phyloP scores from a whole-genome alignment of 2,888 invertebrate genomes.

The Heteromyza rotundicornis region DNA sequence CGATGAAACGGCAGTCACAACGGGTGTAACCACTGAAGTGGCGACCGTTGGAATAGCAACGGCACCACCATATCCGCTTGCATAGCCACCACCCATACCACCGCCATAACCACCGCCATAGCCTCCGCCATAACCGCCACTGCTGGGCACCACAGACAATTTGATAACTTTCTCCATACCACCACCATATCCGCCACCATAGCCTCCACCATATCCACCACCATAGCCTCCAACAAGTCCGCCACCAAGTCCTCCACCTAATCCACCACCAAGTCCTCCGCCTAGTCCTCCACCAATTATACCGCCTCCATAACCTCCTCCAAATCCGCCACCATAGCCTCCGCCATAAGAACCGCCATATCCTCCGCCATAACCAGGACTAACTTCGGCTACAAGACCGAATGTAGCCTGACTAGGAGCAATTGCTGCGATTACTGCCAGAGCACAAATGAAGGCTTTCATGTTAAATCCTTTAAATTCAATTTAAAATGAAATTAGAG shows the following conservation, averaged over 20 bases:
- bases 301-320: slow-evolving; percentile 25
- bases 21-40: slow-evolving; percentile 47
- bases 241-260: no score
- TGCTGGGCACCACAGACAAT: slow-evolving; percentile 36
- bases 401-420: slow-evolving; percentile 44
- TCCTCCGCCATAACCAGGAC: slow-evolving; percentile 35
- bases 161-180: slow-evolving; percentile 44
- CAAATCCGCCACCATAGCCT: slow-evolving; percentile 25
- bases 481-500: no score
- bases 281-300: slow-evolving; percentile 22
- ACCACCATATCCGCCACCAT: slow-evolving; percentile 31
- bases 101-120: slow-evolving; percentile 26
- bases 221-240: slow-evolving; percentile 22
- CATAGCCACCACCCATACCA: slow-evolving; percentile 33
- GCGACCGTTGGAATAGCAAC: slow-evolving; percentile 37
- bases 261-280: no score
- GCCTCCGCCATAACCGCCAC: slow-evolving; percentile 14
- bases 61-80: slow-evolving; percentile 27
- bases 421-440: slow-evolving; percentile 24
- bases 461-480: slow-evolving; percentile 28
- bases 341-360: slow-evolving; percentile 20
- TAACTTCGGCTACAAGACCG: slow-evolving; percentile 45
- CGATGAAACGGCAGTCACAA: slow-evolving; percentile 44
- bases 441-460: slow-evolving; percentile 32
- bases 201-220: slow-evolving; percentile 21